Evolutionary conservation across 2,888 invertebrate genomes (phyloP).

Genomic region (Eretmocerus hayati): DNA sequence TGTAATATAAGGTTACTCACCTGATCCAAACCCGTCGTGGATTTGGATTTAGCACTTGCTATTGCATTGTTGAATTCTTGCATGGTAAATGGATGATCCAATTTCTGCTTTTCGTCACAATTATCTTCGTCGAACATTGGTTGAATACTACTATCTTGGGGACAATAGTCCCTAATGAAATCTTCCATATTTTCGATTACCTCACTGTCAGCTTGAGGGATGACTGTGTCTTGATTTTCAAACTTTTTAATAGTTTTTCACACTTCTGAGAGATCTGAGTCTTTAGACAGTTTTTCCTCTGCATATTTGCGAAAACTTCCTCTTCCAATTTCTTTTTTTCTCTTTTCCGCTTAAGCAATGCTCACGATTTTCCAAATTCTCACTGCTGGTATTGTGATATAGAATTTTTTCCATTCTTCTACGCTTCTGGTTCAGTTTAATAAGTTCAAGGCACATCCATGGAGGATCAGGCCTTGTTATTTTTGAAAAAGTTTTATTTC

Average conservation of each 20-base stretch:
- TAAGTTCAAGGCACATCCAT: background rate
- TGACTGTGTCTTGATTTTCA: too few species aligned
- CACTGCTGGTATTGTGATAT: background rate
- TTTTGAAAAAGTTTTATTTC: too few species aligned
- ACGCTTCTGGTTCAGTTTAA: background rate
- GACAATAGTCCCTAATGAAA: background rate
- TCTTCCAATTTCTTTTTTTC: background rate
- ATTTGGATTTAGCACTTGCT: background rate
- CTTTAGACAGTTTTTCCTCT: background rate
- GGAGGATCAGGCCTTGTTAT: background rate
- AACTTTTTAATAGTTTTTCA: background rate
- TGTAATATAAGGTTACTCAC: background rate
- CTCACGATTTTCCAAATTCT: background rate
- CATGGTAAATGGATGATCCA: background rate
- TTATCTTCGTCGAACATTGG: background rate
- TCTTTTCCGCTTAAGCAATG: background rate
- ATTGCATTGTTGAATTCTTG: background rate
- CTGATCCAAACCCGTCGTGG: background rate
- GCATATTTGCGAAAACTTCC: background rate
- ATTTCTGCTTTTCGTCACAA: background rate
- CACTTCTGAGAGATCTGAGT: background rate
- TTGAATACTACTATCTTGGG: too few species aligned
- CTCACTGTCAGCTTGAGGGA: background rate
- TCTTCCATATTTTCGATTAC: background rate
- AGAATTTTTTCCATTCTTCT: background rate